Evolutionary conservation across 2,888 invertebrate species (phyloP).

Genomic region (Spicauda simplicius): DNA sequence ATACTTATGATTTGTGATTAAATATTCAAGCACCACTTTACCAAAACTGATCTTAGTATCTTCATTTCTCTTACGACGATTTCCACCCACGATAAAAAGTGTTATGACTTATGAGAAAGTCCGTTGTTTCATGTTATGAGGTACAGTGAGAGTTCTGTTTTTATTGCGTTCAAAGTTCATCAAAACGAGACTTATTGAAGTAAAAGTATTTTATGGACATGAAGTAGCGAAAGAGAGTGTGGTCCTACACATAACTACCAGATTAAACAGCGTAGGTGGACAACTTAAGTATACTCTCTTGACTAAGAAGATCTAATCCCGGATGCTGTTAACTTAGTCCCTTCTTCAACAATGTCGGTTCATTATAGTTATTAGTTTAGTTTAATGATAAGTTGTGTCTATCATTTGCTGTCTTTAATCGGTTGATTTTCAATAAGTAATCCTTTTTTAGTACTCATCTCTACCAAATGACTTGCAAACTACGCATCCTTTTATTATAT

Average conservation of each 20-base stretch:
- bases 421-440: too few species aligned
- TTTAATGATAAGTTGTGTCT: too few species aligned
- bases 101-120: conserved; percentile 31
- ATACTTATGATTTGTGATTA: not conserved
- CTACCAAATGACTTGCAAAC: too few species aligned
- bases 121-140: conserved; percentile 12
- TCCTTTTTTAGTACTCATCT: too few species aligned
- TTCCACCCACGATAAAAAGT: conserved; percentile 31
- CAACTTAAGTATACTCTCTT: too few species aligned
- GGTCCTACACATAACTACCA: not conserved
- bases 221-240: not conserved
- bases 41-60: conserved; percentile 23
- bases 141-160: conserved; percentile 26
- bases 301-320: too few species aligned
- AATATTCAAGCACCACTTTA: conserved; percentile 1
- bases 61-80: conserved; percentile 15
- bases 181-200: conserved; percentile 29
- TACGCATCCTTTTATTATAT: too few species aligned
- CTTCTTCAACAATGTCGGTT: too few species aligned
- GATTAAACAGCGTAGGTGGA: not conserved
- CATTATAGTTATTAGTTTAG: too few species aligned
- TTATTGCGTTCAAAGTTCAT: conserved; percentile 36
- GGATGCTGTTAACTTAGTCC: too few species aligned
- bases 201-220: conserved; percentile 27
- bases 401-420: too few species aligned